Evolutionary conservation across 2,888 invertebrate genomes (phyloP), one percentile per base, ranked within the genome.

Genomic region (Pediacus dermestoides): DNA sequence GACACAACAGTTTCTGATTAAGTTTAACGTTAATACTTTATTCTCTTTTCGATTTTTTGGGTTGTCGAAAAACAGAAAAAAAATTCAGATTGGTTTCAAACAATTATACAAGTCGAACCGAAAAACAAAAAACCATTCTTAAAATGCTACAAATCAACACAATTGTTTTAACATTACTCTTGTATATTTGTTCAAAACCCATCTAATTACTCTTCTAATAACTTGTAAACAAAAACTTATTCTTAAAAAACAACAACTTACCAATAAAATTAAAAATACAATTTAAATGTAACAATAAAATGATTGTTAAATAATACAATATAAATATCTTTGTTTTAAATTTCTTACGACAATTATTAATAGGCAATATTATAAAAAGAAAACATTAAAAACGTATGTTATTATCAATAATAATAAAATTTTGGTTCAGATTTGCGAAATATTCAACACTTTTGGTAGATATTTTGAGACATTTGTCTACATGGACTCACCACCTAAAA

Each of bases 401-500:
- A n/a, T n/a, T n/a, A n/a, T n/a, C n/a, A n/a, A n/a, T n/a, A n/a
- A n/a, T 51, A 52, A 57, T 59, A 58, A 57, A 59, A 56, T 49
- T 50, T 52, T 40, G 42, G 32, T 43, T 44, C 41, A 39, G 39
- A 39, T 43, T 46, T 37, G 42, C 41, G 37, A 42, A 40, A 42
- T 42, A 50, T n/a, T 51, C 49, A 49, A 54, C 48, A 52, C 49
- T 46, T 39, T 34, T 31, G 44, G 35, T 16, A 30, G 32, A 28
- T 22, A 27, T 37, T 35, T 38, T 34, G 16, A 38, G 40, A 37
- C 28, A 35, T 21, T 44, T 41, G 50, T 68, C 76, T 82, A 88
- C 80, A 87, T 86, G 66, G 86, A 83, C 80, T 87, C 88, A 65
- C 86, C 85, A 71, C 87, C 87, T 70, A 89, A 81, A 66, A 90